Base-by-base conservation (phyloP, 2,113 vertebrate genomes). In the Seriola dumerili region DNA sequence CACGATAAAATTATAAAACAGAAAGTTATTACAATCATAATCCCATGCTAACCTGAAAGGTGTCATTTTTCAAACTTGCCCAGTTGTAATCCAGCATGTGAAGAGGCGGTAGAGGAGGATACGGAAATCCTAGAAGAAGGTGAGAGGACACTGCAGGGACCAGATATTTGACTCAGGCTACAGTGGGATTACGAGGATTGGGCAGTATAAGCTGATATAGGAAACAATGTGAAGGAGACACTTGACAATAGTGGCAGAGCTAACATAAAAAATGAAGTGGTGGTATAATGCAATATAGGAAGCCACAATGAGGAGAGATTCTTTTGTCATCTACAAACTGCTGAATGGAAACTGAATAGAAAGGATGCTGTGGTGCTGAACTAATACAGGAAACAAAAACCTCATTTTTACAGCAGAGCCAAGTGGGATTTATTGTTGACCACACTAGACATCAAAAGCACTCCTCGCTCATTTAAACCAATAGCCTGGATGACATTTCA, bases 181-280 rank as follows among this genome's bases (percentile, higher is more conserved):
- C 84, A 87, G 86, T 76, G 61, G 90, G 91, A 93, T 93, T 93
- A 93, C 76, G 40, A 81, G 89, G 84, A 90, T 89, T 87, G 90
- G 86, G 64, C 75, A 54, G 66, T 74, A 85, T 93, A 92, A 91
- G 89, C 81, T 86, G 91, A 91, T 93, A 90, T 89, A 85, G 85
- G 85, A 92, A 91, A 93, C 91, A 93, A 93, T 91, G 87, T 83
- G 78, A 83, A 21, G 80, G 76, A 79, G 80, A 83, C 72, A 61
- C 73, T 82, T 67, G 54, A 88, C 86, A 80, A 54, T 81, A 80
- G 64, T 78, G 64, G 59, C 76, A 70, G 59, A 42, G 83, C 68
- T 71, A 80, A 81, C 76, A 79, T 67, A 42, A 42, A 69, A 65
- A 82, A 84, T 79, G 46, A 71, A 87, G 83, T 79, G 76, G 54